Base-by-base conservation (phyloP, 1,140 invertebrate species). In the Chelonus insularis region DNA sequence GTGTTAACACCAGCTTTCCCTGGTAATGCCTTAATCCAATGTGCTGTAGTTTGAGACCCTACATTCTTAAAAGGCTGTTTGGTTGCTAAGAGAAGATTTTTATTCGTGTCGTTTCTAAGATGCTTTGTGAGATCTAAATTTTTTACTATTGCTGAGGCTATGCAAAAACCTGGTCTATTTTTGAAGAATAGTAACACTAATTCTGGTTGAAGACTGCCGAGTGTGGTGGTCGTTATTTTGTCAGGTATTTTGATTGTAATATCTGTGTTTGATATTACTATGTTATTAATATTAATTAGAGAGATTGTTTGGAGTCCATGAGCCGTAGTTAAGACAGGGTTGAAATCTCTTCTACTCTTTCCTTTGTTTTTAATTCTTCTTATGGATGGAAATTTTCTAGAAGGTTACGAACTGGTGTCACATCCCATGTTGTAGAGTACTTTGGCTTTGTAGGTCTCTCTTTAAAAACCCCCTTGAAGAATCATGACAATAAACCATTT, bases 401-500 rank as follows among this genome's bases (percentile, higher is more conserved):
- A 37, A 63, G 57, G 32, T 67, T 45, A 39, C 74, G 62, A 6
- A 74, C 71, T 39, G 67, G 36, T 34, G 62, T 34, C 4, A 66
- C 62, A 39, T 76, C 66, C 73, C 72, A 76, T 1, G 68, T 71
- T 16, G 12, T 48, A 7, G 7, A 37, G 55, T 76, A 75, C 59
- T 72, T 75, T 1, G 69, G 69, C 32, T 37, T 47, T 11, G 57
- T 16, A 14, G 73, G 72, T 36, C 57, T 71, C 58, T 60, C n/a
- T n/a, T n/a, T n/a, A n/a, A n/a, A n/a, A n/a, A n/a, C n/a, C n/a
- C n/a, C n/a, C n/a, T n/a, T n/a, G n/a, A n/a, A n/a, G n/a, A n/a
- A n/a, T n/a, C n/a, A n/a, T 29, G 51, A 32, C 5, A 65, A 29
- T 9, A 62, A 45, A n/a, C n/a, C n/a, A n/a, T n/a, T n/a, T n/a